phyloP scores from a whole-genome alignment of 2,113 vertebrate genomes.

The Oryzias melastigma region DNA sequence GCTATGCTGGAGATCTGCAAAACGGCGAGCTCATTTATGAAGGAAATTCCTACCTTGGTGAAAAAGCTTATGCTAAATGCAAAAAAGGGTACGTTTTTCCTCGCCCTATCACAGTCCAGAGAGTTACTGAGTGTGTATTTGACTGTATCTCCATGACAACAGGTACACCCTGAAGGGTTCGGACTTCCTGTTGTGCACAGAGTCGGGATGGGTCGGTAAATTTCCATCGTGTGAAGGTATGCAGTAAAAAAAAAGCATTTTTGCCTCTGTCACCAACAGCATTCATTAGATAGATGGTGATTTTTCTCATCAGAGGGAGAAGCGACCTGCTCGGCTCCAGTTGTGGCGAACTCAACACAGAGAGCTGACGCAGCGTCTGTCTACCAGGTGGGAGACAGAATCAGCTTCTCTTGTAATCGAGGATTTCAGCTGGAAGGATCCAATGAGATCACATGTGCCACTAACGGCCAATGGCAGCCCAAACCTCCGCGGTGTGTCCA shows the following conservation, averaged over 20 bases:
- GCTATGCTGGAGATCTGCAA: conserved; percentile 49
- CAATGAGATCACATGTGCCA: conserved; percentile 42
- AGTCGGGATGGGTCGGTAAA: conserved; percentile 57
- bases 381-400: conserved; percentile 11
- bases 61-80: conserved; percentile 57
- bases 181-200: conserved; percentile 45
- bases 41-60: conserved; percentile 33
- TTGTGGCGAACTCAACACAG: conserved; percentile 42
- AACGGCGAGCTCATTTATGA: conserved; percentile 51
- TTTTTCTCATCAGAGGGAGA: conserved; percentile 28
- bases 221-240: conserved; percentile 65
- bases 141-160: conserved; percentile 1
- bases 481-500: conserved; percentile 44
- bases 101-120: neutral
- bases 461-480: conserved; percentile 54
- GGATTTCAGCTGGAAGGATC: conserved; percentile 55
- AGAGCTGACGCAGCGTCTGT: neutral
- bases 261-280: neutral
- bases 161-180: conserved; percentile 65
- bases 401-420: conserved; percentile 47
- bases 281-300: neutral
- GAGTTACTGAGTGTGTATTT: neutral
- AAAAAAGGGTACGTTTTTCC: conserved; percentile 55
- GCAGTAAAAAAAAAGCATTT: neutral
- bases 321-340: conserved; percentile 41